Base-by-base conservation (phyloP, 2,113 vertebrate species). In the Cyanoderma ruficeps region DNA sequence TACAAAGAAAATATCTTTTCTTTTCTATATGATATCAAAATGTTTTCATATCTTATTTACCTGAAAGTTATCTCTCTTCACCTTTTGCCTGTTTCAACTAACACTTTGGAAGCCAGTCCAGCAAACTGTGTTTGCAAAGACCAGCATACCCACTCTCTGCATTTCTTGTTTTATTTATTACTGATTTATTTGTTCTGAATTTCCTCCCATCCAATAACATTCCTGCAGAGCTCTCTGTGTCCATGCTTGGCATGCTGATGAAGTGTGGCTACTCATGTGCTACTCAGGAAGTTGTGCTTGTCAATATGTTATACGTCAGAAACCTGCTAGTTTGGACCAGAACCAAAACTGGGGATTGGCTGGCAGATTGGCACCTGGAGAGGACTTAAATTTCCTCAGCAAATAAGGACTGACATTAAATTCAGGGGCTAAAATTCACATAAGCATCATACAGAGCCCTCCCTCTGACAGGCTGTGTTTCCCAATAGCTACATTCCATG, bases 261-360 rank as follows among this genome's bases (percentile, higher is more conserved):
- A 85, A 55, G 17, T 35, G 27, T 83, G 42, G 25, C n/a, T 86
- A 47, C 49, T 91, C 42, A 28, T 11, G 21, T 80, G 59, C 46
- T 77, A 42, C 42, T 88, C 42, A 39, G 68, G 60, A 95, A 83
- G 53, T 74, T 83, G 63, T 64, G 68, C 52, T 77, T 86, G 55
- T 94, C 83, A 71, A 47, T 67, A 13, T 28, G 65, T 78, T 56
- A 50, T 2, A 15, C 1, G 2, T 81, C 52, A 90, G 82, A 94
- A 94, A 93, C 31, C 31, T 64, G 56, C 33, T 83, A 11, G 47
- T 69, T 77, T 90, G 94, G 82, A 96, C 56, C 52, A 83, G 82
- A 56, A 88, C 25, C 79, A 90, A 90, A 92, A 92, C 31, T 37
- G 52, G 15, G 71, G 42, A 33, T 88, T 86, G 47, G 50, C 47